phyloP scores from a whole-genome alignment of 2,113 vertebrate genomes.

The zebrafish (Danio rerio) region GRCz12tu NC_133194.1:7610501-7611000 shows the following conservation, averaged over 20 bases:
- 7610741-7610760: neutral
- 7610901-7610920: too few species aligned
- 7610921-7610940: too few species aligned
- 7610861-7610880: neutral
- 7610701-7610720: slow-evolving; percentile 23
- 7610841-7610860: slow-evolving; percentile 6
- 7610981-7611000: too few species aligned
- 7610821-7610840: slow-evolving; percentile 18
- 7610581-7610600: slow-evolving; percentile 8
- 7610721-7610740: slow-evolving; percentile 1
- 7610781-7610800: slow-evolving; percentile 8
- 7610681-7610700: neutral
- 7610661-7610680: slow-evolving; percentile 16
- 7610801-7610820: slow-evolving; percentile 35
- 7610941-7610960: too few species aligned
- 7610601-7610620: slow-evolving; percentile 35
- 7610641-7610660: neutral
- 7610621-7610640: neutral
- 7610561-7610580: neutral
- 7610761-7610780: neutral
- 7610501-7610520: neutral
- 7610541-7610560: neutral
- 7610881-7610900: too few species aligned
- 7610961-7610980: too few species aligned
- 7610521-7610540: neutral